A percentile compares a stretch with the other conserved stretches of the same genome.
Conservation (phyloP, 2,888 invertebrate species). For the Heliconius ethilla region DNA sequence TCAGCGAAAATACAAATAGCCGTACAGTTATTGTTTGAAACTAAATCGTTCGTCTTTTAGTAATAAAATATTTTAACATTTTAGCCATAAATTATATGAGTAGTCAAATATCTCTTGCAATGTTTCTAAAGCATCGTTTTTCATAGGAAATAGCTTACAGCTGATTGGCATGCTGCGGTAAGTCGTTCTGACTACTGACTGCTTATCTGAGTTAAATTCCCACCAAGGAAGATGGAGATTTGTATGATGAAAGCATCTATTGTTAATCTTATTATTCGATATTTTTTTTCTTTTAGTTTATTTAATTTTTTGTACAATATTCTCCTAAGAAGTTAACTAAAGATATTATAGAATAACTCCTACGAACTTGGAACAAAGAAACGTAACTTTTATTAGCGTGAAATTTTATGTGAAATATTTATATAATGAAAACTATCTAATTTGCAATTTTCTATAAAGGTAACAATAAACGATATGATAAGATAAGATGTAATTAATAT, state of each 20-base stretch:
- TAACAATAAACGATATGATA: no score
- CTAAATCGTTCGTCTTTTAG: slow-evolving; percentile 22
- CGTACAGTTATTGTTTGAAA: slow-evolving; percentile 28
- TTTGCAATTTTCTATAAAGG: not conserved
- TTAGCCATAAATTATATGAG: not conserved
- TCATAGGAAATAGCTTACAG: slow-evolving; percentile 3
- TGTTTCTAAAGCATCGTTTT: slow-evolving; percentile 14
- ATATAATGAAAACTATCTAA: slow-evolving; percentile 46
- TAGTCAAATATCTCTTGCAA: slow-evolving; percentile 3
- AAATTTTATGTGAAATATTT: slow-evolving; percentile 59
- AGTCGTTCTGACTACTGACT: slow-evolving; percentile 10
- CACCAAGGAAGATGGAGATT: not conserved
- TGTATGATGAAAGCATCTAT: slow-evolving; percentile 34
- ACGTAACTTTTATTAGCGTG: slow-evolving; percentile 57
- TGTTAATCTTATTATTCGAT: not conserved
- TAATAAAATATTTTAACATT: slow-evolving; percentile 22
- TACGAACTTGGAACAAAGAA: slow-evolving; percentile 39
- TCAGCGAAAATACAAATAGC: slow-evolving; percentile 34
- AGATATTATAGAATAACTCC: not conserved
- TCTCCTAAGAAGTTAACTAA: not conserved
- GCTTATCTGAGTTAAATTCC: not conserved
- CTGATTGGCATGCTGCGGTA: slow-evolving; percentile 3
- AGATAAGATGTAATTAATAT: not conserved
- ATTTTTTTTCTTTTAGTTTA: not conserved
- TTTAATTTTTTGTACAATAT: not conserved